Percentiles rank a stretch among this genome's conserved stretches.
Conservation (phyloP, 1,140 invertebrate genomes). For the Drosophila arizonae region DNA sequence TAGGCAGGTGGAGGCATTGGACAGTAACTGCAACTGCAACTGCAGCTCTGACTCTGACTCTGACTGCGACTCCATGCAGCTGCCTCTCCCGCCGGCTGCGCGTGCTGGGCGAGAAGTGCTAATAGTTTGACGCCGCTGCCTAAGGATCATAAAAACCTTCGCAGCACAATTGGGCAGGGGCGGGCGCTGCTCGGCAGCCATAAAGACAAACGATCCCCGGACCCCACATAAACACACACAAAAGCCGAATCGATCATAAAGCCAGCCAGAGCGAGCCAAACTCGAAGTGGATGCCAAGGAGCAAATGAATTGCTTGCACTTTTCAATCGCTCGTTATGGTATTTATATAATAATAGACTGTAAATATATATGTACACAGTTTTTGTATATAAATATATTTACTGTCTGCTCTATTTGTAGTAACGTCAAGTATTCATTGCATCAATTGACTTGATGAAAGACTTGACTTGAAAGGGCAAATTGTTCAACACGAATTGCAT, state of each 20-base stretch:
- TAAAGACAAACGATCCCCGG: conserved; percentile 21
- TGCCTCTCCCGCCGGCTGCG: conserved; percentile 17
- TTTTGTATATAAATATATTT: too few species aligned
- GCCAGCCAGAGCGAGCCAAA: background rate
- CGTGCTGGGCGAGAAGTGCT: conserved; percentile 46
- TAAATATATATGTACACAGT: too few species aligned
- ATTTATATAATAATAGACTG: too few species aligned
- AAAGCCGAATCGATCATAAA: conserved; percentile 7
- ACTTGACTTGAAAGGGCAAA: too few species aligned
- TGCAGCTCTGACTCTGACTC: background rate
- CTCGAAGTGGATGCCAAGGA: too few species aligned
- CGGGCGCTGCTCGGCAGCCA: background rate
- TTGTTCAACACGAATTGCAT: too few species aligned
- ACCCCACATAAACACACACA: conserved; percentile 22
- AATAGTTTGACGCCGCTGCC: conserved; percentile 53
- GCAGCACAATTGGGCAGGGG: background rate
- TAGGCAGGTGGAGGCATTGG: conserved; percentile 30
- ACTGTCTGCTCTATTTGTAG: too few species aligned
- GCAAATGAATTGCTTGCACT: too few species aligned
- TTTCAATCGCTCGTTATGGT: too few species aligned
- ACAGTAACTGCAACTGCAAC: background rate
- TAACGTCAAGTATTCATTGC: too few species aligned
- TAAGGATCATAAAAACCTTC: conserved; percentile 34
- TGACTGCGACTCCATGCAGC: conserved; percentile 22
- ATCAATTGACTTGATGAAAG: too few species aligned